Base-by-base conservation (phyloP, 2,113 vertebrate species). In the Heptranchias perlo region DNA sequence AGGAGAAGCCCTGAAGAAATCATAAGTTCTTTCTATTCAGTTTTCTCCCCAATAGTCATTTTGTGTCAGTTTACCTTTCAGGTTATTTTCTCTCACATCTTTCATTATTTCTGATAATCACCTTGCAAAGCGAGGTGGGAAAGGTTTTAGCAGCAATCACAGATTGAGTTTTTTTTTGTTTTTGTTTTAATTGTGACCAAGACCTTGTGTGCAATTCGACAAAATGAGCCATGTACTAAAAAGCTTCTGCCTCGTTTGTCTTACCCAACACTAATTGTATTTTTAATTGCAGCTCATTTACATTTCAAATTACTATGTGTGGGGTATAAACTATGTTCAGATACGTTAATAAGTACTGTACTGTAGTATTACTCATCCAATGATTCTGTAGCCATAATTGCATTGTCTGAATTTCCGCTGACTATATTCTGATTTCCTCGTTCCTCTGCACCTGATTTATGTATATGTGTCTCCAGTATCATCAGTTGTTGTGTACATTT, bases 211-310 rank as follows among this genome's bases (percentile, higher is more conserved):
- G 58, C 58, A 64, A 62, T 93, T 62, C 13, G n/a, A n/a, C 89
- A 62, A 62, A 93, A 93, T 93, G 89, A 93, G 58, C 58, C 89
- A 10, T 93, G 89, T 39, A 62, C 35, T 62, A 64, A 62, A n/a
- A 93, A 2, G 58, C 89, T 54, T 54, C 35, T 39, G 39, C n/a
- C 58, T 93, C 89, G 5, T 64, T 61, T 93, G 89, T 93, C 89
- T 93, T 93, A 93, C 16, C 35, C 58, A 62, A 39, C 89, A 62
- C 89, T 64, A 93, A 93, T 93, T 64, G 89, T 58, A 23, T 93
- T 93, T 93, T 93, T 93, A 93, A 93, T 93, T 64, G 89, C 31
- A 93, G 35, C 89, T 93, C 89, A 93, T 93, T 93, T 93, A 14
- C 89, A 93, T 62, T 93, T 35, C 89, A 93, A 93, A 93, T 62